These are phyloP conservation scores for Orchestia grillus DNA, from an alignment of 1,140 invertebrate genomes.

Conservation along the genomic window DNA sequence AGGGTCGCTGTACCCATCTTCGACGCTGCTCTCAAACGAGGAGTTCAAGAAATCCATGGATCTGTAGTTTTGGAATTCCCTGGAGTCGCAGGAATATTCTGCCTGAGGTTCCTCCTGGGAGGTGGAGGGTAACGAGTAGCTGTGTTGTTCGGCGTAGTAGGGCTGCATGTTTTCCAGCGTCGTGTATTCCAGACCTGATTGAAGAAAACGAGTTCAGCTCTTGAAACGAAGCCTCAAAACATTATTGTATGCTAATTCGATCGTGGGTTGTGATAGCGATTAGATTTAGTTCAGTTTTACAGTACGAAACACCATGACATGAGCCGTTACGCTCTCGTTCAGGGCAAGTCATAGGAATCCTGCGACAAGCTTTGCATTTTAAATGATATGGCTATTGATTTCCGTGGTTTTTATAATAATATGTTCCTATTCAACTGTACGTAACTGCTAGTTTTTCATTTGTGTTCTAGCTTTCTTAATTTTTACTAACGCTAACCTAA, in stretches of 20 bases:
- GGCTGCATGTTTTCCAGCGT: neutral
- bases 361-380: neutral
- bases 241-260: neutral
- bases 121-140: neutral
- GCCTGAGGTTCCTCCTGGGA: neutral
- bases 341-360: neutral
- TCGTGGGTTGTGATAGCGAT: neutral
- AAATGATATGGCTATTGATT: neutral
- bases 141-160: neutral
- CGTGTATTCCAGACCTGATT: neutral
- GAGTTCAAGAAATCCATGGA: neutral
- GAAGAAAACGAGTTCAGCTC: neutral
- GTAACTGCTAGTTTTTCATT: neutral
- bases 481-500: neutral
- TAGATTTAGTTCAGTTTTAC: neutral
- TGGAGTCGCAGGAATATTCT: neutral
- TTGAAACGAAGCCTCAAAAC: neutral
- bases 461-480: neutral
- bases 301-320: neutral
- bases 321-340: neutral
- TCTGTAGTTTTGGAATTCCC: slow-evolving; percentile 1
- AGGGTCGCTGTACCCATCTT: neutral
- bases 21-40: neutral
- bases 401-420: neutral
- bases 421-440: neutral